Base-by-base conservation (phyloP, 2,113 vertebrate species). In the Tichodroma muraria region DNA sequence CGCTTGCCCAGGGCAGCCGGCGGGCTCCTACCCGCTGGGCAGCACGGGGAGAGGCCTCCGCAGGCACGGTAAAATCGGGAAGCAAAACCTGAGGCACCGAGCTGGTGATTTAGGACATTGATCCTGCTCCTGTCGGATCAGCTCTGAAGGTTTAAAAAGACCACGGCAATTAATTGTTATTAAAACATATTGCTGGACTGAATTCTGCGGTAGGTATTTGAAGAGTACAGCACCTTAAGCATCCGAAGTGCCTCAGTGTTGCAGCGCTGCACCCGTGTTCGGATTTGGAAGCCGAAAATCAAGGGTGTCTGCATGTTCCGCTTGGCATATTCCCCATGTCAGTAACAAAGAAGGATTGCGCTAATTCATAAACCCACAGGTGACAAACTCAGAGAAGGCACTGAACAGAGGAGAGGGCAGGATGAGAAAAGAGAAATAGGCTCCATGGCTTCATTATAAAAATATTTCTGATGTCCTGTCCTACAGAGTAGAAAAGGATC, bases 41-140 rank as follows among this genome's bases (percentile, higher is more conserved):
- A 27, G 59, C 8, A 3, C 1, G 1, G 16, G 9, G 16, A 12
- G 6, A 49, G 35, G 22, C n/a, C 47, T 65, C 37, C 1, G 3
- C 13, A 1, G 3, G 11, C 45, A 23, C 25, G 11, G 10, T 10
- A 52, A 52, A 38, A 15, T 6, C 1, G 8, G 35, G 15, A 65
- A 66, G 78, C 9, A 45, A 80, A 91, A 45, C 10, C 37, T 6
- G 2, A 49, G 28, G 4, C 60, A 22, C 16, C 0, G 9, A 70
- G 19, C 44, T 65, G 35, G 8, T 25, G 28, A 6, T n/a, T 21
- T 25, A 25, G 35, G n/a, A 49, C 27, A 30, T 50, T 1, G 6
- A 53, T 86, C n/a, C n/a, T n/a, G n/a, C n/a, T n/a, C 20, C 50
- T 42, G 20, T 6, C 0, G 1, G 27, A 78, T 38, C 37, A 25